A percentile compares a stretch with the other conserved stretches of the same genome.
These are phyloP conservation scores for Cheirogaleus medius DNA, from an alignment of 2,113 vertebrate species.

Conservation along the genomic window DNA sequence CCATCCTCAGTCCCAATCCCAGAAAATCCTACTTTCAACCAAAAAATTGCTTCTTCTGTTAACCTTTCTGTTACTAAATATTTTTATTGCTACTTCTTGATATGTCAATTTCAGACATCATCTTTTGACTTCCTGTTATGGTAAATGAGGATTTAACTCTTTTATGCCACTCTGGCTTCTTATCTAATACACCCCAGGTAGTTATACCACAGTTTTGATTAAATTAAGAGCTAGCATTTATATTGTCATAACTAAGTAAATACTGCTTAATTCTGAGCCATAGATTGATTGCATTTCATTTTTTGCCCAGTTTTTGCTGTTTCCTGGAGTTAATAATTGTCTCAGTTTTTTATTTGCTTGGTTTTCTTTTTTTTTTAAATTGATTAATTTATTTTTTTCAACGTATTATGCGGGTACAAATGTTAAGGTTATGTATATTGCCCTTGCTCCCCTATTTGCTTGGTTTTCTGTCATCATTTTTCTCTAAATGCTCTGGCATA, in stretches of 20 bases:
- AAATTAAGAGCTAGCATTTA: not conserved
- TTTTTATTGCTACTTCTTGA: not conserved
- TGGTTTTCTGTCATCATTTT: not conserved
- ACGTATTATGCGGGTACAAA: too few relatives aligned
- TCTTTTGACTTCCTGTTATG: not conserved
- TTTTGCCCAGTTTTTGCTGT: conserved; percentile 6
- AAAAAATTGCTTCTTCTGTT: not conserved
- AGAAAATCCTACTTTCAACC: not conserved
- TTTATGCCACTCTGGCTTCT: not conserved
- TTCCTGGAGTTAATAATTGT: conserved; percentile 28
- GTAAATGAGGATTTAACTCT: not conserved
- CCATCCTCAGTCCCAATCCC: not conserved
- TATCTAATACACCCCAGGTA: not conserved
- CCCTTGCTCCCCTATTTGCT: too few relatives aligned
- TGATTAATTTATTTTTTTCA: too few relatives aligned
- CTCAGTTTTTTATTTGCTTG: not conserved
- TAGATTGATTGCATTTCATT: not conserved
- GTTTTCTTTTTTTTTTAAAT: too few relatives aligned
- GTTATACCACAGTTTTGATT: not conserved
- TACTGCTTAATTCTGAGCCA: not conserved
- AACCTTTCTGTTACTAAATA: not conserved
- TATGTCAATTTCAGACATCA: not conserved
- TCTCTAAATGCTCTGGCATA: not conserved
- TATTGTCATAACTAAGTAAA: not conserved
- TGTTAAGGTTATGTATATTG: too few relatives aligned